These are phyloP conservation scores for Clunio marinus DNA, from an alignment of 2,888 invertebrate species.

Conservation along the genomic window DNA sequence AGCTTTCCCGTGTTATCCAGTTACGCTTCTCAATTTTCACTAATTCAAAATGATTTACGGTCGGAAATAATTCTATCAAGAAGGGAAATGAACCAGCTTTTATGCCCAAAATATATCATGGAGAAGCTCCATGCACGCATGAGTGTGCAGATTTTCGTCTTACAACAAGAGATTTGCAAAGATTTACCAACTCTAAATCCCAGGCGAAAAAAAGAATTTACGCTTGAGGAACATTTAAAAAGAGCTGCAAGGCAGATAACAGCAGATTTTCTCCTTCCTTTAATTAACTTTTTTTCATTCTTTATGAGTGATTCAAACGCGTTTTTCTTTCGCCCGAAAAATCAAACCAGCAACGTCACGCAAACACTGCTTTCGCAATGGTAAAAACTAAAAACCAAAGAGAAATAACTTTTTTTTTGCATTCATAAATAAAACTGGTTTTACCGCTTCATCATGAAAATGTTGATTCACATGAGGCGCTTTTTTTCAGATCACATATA, in stretches of 20 bases:
- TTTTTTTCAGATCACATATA: too few relatives aligned
- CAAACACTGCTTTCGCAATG: not conserved
- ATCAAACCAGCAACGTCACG: not conserved
- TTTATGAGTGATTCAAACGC: not conserved
- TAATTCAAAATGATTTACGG: too few relatives aligned
- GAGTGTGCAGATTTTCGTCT: conserved; percentile 21
- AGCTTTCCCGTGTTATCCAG: conserved; percentile 1
- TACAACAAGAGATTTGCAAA: too few relatives aligned
- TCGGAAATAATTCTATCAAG: too few relatives aligned
- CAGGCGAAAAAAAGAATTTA: too few relatives aligned
- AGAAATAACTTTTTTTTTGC: conserved; percentile 5
- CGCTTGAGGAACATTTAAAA: too few relatives aligned
- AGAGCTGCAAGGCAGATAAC: too few relatives aligned
- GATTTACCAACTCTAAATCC: too few relatives aligned
- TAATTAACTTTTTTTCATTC: not conserved
- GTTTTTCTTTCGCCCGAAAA: not conserved
- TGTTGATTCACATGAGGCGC: not conserved
- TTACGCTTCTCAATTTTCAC: not conserved
- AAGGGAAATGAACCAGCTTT: not conserved
- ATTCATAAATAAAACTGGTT: not conserved
- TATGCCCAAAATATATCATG: not conserved
- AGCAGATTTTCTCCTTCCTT: too few relatives aligned
- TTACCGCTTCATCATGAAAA: conserved; percentile 11
- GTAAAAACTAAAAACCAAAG: not conserved
- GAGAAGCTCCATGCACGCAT: not conserved